Evolutionary conservation across 1,140 invertebrate species (phyloP).

Genomic region (Drosophila willistoni): DNA sequence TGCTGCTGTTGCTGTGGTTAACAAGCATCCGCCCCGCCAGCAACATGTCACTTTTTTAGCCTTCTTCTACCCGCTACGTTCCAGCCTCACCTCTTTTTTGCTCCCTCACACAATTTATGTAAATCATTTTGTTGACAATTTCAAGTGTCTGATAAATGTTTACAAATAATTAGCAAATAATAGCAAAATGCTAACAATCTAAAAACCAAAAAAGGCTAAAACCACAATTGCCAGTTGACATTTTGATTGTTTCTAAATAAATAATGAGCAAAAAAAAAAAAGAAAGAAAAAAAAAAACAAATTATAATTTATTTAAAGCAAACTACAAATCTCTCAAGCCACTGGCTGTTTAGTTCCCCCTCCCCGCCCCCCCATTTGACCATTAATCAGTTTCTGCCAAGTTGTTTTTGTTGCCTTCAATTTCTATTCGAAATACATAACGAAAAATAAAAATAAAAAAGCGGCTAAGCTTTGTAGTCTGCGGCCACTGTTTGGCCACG

Average conservation of each 20-base stretch:
- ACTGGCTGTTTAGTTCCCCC: conserved; percentile 33
- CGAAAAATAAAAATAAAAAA: conserved; percentile 6
- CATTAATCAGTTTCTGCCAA: conserved; percentile 65
- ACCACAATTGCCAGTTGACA: conserved; percentile 54
- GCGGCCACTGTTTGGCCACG: conserved; percentile 48
- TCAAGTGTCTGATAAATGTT: conserved; percentile 54
- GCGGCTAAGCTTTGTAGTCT: conserved; percentile 42
- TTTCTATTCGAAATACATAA: conserved; percentile 25
- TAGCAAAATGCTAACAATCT: conserved; percentile 53
- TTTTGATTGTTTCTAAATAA: conserved; percentile 64
- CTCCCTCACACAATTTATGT: conserved; percentile 16
- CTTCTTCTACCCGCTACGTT: conserved; percentile 27
- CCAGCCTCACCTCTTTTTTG: conserved; percentile 20
- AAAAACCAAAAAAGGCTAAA: conserved; percentile 60
- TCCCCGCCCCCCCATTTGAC: conserved; percentile 3
- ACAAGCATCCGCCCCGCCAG: conserved; percentile 36
- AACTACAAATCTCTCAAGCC: background rate
- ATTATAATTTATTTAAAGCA: conserved; percentile 73
- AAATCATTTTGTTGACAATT: conserved; percentile 38
- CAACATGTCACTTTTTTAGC: conserved; percentile 39
- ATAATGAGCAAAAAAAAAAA: conserved; percentile 66
- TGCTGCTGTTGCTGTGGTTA: conserved; percentile 41
- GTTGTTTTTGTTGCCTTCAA: conserved; percentile 20
- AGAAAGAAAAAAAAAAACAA: too few species aligned
- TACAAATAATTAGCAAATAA: conserved; percentile 61